These are phyloP conservation scores for Hydra vulgaris DNA, from an alignment of 30 jellyfish, hydroid and myxozoan species.

Conservation along the genomic window DNA sequence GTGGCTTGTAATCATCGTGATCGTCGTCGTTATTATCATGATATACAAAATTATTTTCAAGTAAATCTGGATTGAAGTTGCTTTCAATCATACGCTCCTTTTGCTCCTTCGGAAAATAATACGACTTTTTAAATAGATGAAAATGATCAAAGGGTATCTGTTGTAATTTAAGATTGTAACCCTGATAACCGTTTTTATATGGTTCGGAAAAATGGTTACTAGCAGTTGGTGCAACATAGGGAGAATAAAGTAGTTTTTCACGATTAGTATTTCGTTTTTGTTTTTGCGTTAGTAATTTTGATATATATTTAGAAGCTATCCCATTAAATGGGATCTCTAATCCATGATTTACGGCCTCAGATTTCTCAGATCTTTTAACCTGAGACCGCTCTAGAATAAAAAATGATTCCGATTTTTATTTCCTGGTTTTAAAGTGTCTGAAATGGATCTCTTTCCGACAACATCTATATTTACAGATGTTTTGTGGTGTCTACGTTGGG, in stretches of 20 bases:
- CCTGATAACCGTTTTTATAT: not conserved
- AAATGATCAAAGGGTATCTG: not conserved
- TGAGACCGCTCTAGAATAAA: conserved; percentile 99
- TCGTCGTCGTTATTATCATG: conserved; percentile 2
- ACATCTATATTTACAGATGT: conserved; percentile 93
- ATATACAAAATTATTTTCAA: not conserved
- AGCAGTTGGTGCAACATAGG: not conserved
- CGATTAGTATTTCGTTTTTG: conserved; percentile 18
- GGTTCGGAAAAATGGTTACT: not conserved
- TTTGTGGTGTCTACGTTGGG: conserved; percentile 54
- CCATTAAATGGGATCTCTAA: not conserved
- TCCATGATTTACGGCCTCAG: conserved; percentile 74
- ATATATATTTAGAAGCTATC: not conserved
- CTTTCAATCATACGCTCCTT: not conserved
- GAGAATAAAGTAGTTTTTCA: too few relatives aligned
- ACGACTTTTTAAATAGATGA: conserved; percentile 11
- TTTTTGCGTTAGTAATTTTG: not conserved
- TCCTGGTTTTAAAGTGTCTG: conserved; percentile 2
- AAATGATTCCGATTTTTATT: conserved; percentile 28
- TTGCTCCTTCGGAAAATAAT: not conserved
- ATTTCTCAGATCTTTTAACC: conserved; percentile 59
- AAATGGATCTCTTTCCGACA: conserved; percentile 81
- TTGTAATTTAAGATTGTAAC: conserved; percentile 7
- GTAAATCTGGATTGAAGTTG: not conserved
- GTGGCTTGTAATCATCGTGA: conserved; percentile 44